Percentiles rank a stretch among this genome's conserved stretches.
These are phyloP conservation scores for Oscheius sp. DNA, from an alignment of 2,888 invertebrate genomes.

Conservation along the genomic window DNA sequence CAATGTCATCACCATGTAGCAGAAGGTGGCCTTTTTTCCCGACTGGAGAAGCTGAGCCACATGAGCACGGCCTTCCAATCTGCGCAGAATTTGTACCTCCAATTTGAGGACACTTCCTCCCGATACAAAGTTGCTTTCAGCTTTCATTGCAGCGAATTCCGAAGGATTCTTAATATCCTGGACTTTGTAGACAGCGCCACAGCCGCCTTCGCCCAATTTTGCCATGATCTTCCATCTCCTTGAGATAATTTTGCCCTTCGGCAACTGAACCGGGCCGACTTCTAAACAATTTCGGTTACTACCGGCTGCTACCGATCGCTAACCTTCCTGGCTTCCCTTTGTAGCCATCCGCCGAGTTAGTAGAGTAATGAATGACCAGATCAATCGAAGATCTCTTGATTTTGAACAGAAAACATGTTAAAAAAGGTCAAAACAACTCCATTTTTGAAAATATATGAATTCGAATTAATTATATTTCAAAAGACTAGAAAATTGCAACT, in stretches of 20 bases:
- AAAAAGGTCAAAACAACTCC: background rate
- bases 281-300: no score
- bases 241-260: constrained; percentile 45
- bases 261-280: no score
- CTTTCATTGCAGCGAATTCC: constrained; percentile 53
- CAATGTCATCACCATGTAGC: constrained; percentile 60
- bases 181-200: constrained; percentile 97
- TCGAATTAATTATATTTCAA: background rate
- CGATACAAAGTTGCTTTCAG: constrained; percentile 47
- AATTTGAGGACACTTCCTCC: constrained; percentile 56
- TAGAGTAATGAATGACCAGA: no score
- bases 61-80: constrained; percentile 30
- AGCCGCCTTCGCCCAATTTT: constrained; percentile 96
- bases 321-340: no score
- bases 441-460: background rate
- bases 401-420: background rate
- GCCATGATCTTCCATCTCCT: constrained; percentile 79
- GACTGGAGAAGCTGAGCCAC: constrained; percentile 47
- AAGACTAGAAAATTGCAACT: background rate
- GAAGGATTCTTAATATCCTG: constrained; percentile 78
- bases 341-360: no score
- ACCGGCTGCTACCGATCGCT: no score
- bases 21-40: constrained; percentile 43
- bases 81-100: constrained; percentile 48
- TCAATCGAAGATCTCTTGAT: no score